phyloP scores from a whole-genome alignment of 2,888 invertebrate species.

The Drosophila cracens region DNA sequence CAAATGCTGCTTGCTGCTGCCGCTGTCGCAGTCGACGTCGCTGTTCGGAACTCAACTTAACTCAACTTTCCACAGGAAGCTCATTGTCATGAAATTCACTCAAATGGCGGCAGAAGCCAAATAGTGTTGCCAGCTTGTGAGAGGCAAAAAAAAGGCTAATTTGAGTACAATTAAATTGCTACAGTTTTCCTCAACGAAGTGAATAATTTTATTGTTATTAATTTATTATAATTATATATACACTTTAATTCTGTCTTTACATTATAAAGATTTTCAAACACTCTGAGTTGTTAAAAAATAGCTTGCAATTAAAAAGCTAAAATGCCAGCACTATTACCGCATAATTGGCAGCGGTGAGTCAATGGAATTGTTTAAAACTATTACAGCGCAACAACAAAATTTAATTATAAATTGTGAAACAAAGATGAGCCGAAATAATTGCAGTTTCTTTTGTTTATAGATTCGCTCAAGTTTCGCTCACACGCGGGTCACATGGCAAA shows the following conservation, averaged over 20 bases:
- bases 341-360: conserved; percentile 26
- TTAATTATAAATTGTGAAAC: conserved; percentile 43
- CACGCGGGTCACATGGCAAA: conserved; percentile 8
- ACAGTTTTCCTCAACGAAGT: not conserved
- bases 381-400: conserved; percentile 18
- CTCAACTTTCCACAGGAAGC: conserved; percentile 58
- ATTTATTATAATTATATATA: not conserved
- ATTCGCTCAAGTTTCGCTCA: conserved; percentile 41
- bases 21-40: conserved; percentile 36
- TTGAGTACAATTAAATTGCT: too few species aligned
- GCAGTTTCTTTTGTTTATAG: conserved; percentile 1
- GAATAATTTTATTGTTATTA: not conserved
- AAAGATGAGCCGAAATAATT: conserved; percentile 13
- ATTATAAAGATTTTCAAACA: not conserved
- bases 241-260: not conserved
- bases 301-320: not conserved
- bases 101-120: conserved; percentile 25
- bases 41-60: conserved; percentile 20
- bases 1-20: conserved; percentile 38
- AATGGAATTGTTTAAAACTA: conserved; percentile 23
- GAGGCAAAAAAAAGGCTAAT: not conserved
- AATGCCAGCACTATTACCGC: not conserved
- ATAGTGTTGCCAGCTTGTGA: not conserved
- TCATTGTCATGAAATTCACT: conserved; percentile 51
- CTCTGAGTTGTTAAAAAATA: not conserved